Percentiles rank a stretch among this genome's conserved stretches.
Conservation (phyloP, 2,113 vertebrate genomes). For the Myotis yumanensis region DNA sequence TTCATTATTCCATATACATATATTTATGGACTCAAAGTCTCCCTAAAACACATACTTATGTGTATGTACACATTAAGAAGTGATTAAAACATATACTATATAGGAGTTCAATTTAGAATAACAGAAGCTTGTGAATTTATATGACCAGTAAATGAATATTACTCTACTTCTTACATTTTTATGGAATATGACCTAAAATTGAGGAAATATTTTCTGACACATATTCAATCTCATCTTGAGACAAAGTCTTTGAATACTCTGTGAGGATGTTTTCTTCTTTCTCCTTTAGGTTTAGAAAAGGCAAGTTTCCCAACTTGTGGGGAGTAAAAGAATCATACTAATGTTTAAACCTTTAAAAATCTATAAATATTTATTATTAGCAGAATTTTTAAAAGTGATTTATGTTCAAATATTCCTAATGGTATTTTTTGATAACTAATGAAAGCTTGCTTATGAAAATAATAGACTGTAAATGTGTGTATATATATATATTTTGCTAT, state of each 20-base stretch:
- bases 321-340: not conserved
- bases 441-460: not conserved
- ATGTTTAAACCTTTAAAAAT: not conserved
- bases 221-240: not conserved
- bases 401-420: not conserved
- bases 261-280: not conserved
- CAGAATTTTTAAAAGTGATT: not conserved
- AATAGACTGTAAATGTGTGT: not conserved
- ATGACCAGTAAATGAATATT: not conserved
- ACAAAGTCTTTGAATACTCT: not conserved
- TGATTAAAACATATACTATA: not conserved
- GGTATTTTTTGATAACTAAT: not conserved
- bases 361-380: not conserved
- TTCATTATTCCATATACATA: not conserved
- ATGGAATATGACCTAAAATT: not conserved
- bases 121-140: not conserved
- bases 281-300: not conserved
- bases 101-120: not conserved
- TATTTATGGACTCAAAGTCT: not conserved
- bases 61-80: not conserved
- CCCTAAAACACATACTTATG: not conserved
- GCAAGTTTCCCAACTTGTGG: not conserved
- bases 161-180: not conserved
- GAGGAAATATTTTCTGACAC: not conserved
- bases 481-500: not conserved